Percentiles rank a stretch among this genome's conserved stretches.
Evolutionary conservation across 1,140 invertebrate genomes (phyloP).

Genomic region (Drosophila sechellia): DNA sequence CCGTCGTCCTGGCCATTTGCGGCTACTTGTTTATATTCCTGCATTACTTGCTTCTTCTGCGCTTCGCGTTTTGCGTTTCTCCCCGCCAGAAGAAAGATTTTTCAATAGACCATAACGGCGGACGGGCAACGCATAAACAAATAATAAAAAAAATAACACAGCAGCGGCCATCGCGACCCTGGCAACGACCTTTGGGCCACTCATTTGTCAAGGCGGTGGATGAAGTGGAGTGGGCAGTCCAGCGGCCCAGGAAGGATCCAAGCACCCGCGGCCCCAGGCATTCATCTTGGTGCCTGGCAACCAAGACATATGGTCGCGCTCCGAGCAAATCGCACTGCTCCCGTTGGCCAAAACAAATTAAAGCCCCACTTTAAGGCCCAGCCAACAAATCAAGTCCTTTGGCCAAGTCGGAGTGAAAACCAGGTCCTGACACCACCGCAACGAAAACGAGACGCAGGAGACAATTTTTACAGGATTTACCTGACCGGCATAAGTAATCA

Average conservation of each 20-base stretch:
- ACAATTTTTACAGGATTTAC: conserved; percentile 77
- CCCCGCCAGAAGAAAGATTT: conserved; percentile 35
- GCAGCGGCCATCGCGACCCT: conserved; percentile 62
- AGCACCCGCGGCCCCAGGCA: conserved; percentile 34
- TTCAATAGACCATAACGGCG: conserved; percentile 71
- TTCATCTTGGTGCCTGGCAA: conserved; percentile 28
- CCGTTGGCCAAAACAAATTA: conserved; percentile 67
- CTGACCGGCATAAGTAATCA: conserved; percentile 81
- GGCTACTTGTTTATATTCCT: conserved; percentile 75
- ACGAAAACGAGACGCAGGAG: conserved; percentile 8
- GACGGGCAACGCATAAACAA: conserved; percentile 72
- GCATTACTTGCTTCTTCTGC: conserved; percentile 38
- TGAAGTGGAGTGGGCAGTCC: neutral
- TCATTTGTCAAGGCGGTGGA: conserved; percentile 70
- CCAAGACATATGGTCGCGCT: conserved; percentile 61
- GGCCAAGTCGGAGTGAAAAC: conserved; percentile 15
- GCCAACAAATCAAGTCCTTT: conserved; percentile 63
- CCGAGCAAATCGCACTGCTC: conserved; percentile 35
- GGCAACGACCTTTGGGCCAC: conserved; percentile 73
- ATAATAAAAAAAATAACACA: conserved; percentile 63
- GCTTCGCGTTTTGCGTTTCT: conserved; percentile 19
- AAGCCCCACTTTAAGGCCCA: conserved; percentile 67
- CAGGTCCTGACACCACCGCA: conserved; percentile 1
- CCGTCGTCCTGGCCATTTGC: conserved; percentile 56
- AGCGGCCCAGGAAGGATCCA: conserved; percentile 45